These are phyloP conservation scores for Lepidocolaptes lacrymiger DNA, from an alignment of 2,797 vertebrate genomes.

Conservation along the genomic window DNA sequence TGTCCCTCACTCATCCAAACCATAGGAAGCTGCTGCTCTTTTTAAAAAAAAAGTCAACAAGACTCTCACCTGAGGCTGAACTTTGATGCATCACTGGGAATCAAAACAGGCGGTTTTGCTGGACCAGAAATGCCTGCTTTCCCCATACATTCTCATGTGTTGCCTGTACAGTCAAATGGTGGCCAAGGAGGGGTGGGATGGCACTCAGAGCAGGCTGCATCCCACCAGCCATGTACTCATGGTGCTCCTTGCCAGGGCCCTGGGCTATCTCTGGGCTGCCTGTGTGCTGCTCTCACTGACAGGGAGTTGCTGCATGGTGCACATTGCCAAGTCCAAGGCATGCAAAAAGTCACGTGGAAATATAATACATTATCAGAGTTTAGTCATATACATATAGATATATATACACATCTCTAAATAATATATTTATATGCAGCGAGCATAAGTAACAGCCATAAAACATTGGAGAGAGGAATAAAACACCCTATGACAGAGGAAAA, in stretches of 20 bases:
- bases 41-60: no score
- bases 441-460: background rate
- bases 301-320: background rate
- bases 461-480: background rate
- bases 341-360: background rate
- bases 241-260: fast-evolving
- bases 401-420: background rate
- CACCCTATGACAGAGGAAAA: background rate
- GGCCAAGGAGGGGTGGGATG: fast-evolving
- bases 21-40: no score
- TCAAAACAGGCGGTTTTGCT: background rate
- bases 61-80: no score
- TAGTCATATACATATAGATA: background rate
- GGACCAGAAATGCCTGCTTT: background rate
- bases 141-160: background rate
- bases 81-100: background rate
- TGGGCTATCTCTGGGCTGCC: background rate
- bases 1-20: background rate
- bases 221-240: fast-evolving
- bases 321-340: background rate
- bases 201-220: background rate
- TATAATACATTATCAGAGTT: background rate
- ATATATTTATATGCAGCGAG: background rate
- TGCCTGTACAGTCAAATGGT: fast-evolving
- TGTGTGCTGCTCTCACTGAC: background rate